Base-by-base conservation (phyloP, 2,797 vertebrate genomes). In the Tinamus major region DNA sequence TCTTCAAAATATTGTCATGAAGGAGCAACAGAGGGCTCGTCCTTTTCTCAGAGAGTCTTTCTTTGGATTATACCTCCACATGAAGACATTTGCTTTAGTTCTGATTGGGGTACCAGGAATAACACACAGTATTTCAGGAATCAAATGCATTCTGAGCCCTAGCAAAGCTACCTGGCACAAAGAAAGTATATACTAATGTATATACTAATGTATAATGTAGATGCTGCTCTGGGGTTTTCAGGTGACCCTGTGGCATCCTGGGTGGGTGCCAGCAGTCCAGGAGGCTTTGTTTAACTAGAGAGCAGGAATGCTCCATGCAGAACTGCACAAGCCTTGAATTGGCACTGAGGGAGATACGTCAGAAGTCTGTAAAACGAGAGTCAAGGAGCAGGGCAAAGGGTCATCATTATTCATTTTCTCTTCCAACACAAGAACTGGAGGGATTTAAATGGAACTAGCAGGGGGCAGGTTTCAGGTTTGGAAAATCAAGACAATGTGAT, bases 331-430 rank as follows among this genome's bases (percentile, higher is more conserved):
- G 18, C 19, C 59, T 68, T 55, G 56, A 42, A 61, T 15, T 82
- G 35, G 42, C 26, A 61, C 9, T 0, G 0, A 33, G 33, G 27
- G n/a, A 81, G 31, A 24, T 19, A 75, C 4, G 5, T 13, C 44
- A 48, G 39, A 59, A 85, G 48, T 65, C 53, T 61, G 20, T 78
- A 83, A 77, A 91, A 63, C 9, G 56, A 63, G 17, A 79, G 26
- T 78, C 51, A 82, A 84, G 71, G 53, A 85, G 68, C 20, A 91
- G 42, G 12, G 24, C 76, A 75, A 55, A 85, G 89, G n/a, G 44
- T 61, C 82, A 59, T 74, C 0, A 9, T 77, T 79, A 74, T 82
- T 89, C 79, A 44, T 20, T 77, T 16, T 61, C 20, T 67, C 31
- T 94, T 71, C n/a, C 18, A 61, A 24, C 51, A 15, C 13, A 70